These are phyloP conservation scores for Dascillus cervinus DNA, from an alignment of 2,888 invertebrate genomes.

Conservation along the genomic window DNA sequence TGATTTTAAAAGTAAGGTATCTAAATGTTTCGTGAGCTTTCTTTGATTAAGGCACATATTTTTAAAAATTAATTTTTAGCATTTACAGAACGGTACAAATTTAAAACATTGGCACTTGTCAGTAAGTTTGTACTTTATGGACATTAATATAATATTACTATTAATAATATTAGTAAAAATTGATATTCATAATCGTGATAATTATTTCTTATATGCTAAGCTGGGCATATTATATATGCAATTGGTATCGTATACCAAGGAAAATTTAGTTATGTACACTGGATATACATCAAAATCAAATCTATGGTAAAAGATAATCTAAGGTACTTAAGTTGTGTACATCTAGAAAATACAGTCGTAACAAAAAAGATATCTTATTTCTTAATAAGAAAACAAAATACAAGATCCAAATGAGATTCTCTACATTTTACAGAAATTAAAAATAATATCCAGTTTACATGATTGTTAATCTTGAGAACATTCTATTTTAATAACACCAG, in stretches of 20 bases:
- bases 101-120: constrained; percentile 20
- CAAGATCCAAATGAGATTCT: constrained; percentile 3
- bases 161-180: constrained; percentile 13
- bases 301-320: no score
- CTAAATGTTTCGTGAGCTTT: no score
- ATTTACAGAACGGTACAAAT: constrained; percentile 4
- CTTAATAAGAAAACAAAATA: no score
- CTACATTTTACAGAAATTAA: constrained; percentile 3
- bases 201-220: constrained; percentile 15
- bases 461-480: no score
- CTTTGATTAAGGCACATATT: no score
- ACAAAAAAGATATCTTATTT: no score
- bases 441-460: no score
- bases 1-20: no score
- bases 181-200: not conserved
- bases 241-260: constrained; percentile 12
- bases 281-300: constrained; percentile 11
- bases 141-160: constrained; percentile 17
- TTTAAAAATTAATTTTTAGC: no score
- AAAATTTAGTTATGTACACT: constrained; percentile 8
- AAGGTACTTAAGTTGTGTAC: no score
- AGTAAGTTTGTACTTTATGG: constrained; percentile 21
- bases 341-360: no score
- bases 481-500: not conserved
- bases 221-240: constrained; percentile 16